Base-by-base conservation (phyloP, 1,140 invertebrate species). In the Battus philenor region DNA sequence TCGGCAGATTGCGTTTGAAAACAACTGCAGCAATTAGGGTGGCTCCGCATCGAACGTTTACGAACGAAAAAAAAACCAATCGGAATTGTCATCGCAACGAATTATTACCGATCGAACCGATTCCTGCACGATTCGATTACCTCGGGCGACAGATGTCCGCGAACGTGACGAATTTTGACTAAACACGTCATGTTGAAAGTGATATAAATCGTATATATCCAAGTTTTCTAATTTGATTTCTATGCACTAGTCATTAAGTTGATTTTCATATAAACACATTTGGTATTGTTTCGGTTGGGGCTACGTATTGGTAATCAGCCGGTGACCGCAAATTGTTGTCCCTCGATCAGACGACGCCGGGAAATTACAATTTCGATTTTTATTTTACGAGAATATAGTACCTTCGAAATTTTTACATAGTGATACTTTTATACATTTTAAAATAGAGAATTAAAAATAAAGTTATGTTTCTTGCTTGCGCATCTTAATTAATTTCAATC, bases 301-400 rank as follows among this genome's bases (percentile, higher is more conserved):
- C 53, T 63, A 66, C 47, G 58, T 72, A 72, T 73, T 63, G 62
- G 75, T 81, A 81, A 81, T 81, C 73, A 81, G 67, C 52, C 68
- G 67, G 73, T 76, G 74, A 84, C 80, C 80, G 75, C 80, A 84
- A 81, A 84, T 80, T 73, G 75, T 83, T 80, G 80, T 81, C 80
- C 75, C 73, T 79, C 75, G 63, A 74, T 69, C 71, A 68, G 66
- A 66, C 70, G 76, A 69, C 70, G 76, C 62, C 73, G 76, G 77
- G 71, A 84, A 84, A 81, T 84, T 81, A 83, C 73, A 65, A 81
- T 73, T 83, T 81, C 61, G 77, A 79, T 81, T 84, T 78, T 81
- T 84, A 73, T 77, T 70, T 70, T 62, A 75, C 58, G 64, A 65
- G 62, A 55, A 59, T 59, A 17, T 56, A 68, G 70, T 71, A 66